Conservation (phyloP, 2,888 invertebrate species). For the Hirtodrosophila confusa region DNA sequence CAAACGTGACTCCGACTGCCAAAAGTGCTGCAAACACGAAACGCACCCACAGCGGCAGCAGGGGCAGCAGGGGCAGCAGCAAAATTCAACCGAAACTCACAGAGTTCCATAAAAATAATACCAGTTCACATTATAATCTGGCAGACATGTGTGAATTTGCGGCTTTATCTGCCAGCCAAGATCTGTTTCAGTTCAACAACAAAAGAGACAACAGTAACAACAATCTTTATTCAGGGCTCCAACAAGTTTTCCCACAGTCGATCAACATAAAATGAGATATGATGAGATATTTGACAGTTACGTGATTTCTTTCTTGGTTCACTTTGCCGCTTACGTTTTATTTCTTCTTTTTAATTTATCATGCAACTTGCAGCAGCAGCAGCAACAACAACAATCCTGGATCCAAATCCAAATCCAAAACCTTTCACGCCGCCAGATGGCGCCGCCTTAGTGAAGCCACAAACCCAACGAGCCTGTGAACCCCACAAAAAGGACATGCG, state of each 20-base stretch:
- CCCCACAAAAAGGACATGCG: conserved; percentile 74
- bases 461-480: conserved; percentile 48
- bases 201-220: conserved; percentile 40
- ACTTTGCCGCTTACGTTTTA: conserved; percentile 27
- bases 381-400: conserved; percentile 14
- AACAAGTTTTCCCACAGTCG: conserved; percentile 75
- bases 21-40: conserved; percentile 56
- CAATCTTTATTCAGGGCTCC: conserved; percentile 40
- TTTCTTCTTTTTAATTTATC: conserved; percentile 29
- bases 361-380: conserved; percentile 53
- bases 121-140: conserved; percentile 74
- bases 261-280: conserved; percentile 77
- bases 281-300: conserved; percentile 80
- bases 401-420: conserved; percentile 8
- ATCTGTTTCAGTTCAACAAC: conserved; percentile 50
- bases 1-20: conserved; percentile 66
- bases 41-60: conserved; percentile 57
- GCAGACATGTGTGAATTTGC: conserved; percentile 75
- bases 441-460: conserved; percentile 61
- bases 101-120: conserved; percentile 50
- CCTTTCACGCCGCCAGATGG: conserved; percentile 56
- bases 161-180: conserved; percentile 60
- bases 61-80: background rate
- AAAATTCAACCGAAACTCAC: conserved; percentile 40
- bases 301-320: conserved; percentile 74